Base-by-base conservation (phyloP, 2,113 vertebrate genomes). In the Nothocercus nigrocapillus region DNA sequence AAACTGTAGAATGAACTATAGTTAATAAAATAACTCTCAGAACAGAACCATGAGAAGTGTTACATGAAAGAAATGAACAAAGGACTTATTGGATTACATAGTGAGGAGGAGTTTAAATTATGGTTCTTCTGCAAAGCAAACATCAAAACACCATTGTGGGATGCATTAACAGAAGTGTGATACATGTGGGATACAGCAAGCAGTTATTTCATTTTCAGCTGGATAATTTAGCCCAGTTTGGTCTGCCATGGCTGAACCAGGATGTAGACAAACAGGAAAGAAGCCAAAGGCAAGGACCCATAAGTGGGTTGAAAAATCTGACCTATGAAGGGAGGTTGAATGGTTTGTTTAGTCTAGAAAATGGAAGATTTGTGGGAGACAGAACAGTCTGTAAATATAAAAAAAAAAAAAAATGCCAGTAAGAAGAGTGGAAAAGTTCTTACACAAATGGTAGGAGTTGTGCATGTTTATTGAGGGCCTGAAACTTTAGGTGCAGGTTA, bases 261-360 rank as follows among this genome's bases (percentile, higher is more conserved):
- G n/a, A 5, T 54, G 18, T 22, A 83, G 72, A 85, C 63, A 67
- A 84, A 61, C 38, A 82, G 80, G 82, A 82, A 82, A 75, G 19
- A 64, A 28, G 42, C 64, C 73, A 86, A 88, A 90, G 80, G 59
- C 38, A 80, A 86, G 27, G 10, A 80, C 25, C 7, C 77, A 22
- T 90, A 95, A 84, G 32, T 87, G 58, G 30, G 25, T 72, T 88
- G 68, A 82, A 82, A 90, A 97, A 64, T 13, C 9, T 75, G 63
- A 93, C 36, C 54, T 56, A 58, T 44, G 14, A 70, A 38, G 18
- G 64, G 61, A 81, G 20, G 30, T 51, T 88, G 73, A 95, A 86
- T 72, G 51, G 38, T 90, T 96, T 94, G 80, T 96, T 95, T 97
- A 88, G 86, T 94, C 88, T 93, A 79, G 83, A 64, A 96, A 82